Evolutionary conservation across 2,113 vertebrate genomes (phyloP).

Genomic region (Periophthalmodon schlosseri): DNA sequence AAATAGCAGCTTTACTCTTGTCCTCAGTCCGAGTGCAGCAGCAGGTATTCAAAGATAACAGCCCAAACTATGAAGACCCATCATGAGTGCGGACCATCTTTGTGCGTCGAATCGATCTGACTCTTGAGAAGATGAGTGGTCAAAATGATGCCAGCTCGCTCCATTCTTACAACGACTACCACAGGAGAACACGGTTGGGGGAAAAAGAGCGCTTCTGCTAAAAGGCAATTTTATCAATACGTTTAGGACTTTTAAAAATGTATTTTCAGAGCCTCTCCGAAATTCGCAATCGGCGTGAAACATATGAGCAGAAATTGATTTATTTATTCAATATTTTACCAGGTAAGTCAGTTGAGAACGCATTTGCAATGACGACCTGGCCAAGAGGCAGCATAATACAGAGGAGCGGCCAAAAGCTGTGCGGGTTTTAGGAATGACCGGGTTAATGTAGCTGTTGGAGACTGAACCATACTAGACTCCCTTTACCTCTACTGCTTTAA

Average conservation of each 20-base stretch:
- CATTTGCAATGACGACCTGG: too few species aligned
- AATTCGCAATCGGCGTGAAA: too few species aligned
- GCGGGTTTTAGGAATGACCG: too few species aligned
- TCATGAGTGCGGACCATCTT: background rate
- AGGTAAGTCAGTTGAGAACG: too few species aligned
- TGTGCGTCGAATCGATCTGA: background rate
- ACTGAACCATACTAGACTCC: too few species aligned
- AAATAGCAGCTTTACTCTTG: background rate
- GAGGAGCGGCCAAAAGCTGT: too few species aligned
- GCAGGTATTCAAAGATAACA: background rate
- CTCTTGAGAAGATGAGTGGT: conserved; percentile 7
- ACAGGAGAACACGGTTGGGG: background rate
- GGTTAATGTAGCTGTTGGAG: too few species aligned
- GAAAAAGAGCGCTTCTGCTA: background rate
- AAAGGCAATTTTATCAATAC: background rate
- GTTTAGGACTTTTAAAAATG: background rate
- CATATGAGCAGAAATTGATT: too few species aligned
- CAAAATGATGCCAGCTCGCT: background rate
- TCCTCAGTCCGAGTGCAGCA: background rate
- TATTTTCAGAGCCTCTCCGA: background rate
- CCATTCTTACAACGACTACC: background rate
- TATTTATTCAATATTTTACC: too few species aligned
- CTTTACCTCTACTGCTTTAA: too few species aligned
- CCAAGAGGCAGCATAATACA: too few species aligned
- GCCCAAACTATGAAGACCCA: background rate